Evolutionary conservation across 1,140 invertebrate genomes (phyloP).

Genomic region (Drosophila ogumai): DNA sequence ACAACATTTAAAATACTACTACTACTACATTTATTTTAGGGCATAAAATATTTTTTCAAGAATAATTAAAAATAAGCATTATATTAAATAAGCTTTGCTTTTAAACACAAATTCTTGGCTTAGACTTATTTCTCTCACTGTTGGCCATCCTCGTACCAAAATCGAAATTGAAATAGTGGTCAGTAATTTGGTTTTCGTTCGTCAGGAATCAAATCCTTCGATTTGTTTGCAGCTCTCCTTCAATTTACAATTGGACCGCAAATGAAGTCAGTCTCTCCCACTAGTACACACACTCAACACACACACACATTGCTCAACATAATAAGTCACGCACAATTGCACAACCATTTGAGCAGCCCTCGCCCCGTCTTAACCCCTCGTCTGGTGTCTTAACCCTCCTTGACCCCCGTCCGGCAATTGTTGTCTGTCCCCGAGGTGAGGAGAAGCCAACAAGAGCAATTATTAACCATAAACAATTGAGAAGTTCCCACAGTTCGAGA

Average conservation of each 20-base stretch:
- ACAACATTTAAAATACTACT: too few species aligned
- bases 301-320: slow-evolving; percentile 13
- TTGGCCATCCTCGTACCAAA: not conserved
- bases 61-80: too few species aligned
- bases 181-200: not conserved
- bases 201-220: slow-evolving; percentile 31
- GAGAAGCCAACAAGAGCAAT: slow-evolving; percentile 83
- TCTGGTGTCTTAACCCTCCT: slow-evolving; percentile 2
- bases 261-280: slow-evolving; percentile 66
- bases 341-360: slow-evolving; percentile 48
- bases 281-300: slow-evolving; percentile 15
- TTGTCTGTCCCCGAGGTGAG: slow-evolving; percentile 56
- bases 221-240: slow-evolving; percentile 35
- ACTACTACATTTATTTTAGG: too few species aligned
- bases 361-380: slow-evolving; percentile 5
- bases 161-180: slow-evolving; percentile 9
- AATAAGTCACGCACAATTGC: slow-evolving; percentile 77
- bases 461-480: slow-evolving; percentile 82
- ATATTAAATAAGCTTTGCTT: too few species aligned
- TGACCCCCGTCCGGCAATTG: slow-evolving; percentile 22
- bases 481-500: slow-evolving; percentile 78
- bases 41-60: too few species aligned
- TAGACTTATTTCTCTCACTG: not conserved
- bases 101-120: too few species aligned
- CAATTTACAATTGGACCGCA: slow-evolving; percentile 62